A percentile compares a stretch with the other conserved stretches of the same genome.
Conservation (phyloP, 1,140 invertebrate species). For the Brachionus manjavacas region DNA sequence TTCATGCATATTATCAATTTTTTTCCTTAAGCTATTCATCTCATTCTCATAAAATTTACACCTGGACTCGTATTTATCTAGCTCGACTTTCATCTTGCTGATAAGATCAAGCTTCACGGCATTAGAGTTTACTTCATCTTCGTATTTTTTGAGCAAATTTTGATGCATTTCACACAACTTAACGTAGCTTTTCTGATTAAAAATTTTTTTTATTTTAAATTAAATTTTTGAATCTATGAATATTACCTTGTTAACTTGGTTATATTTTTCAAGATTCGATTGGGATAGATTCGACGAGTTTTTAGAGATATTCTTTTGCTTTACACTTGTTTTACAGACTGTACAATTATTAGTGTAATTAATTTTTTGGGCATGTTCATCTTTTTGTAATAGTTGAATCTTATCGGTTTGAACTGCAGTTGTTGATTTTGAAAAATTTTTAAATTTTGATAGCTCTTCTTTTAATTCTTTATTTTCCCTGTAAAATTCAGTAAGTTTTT, state of each 20-base stretch:
- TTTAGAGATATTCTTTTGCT: not conserved
- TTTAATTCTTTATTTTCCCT: conserved; percentile 33
- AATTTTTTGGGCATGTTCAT: not conserved
- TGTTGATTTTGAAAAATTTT: not conserved
- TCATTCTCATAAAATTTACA: not conserved
- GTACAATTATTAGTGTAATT: not conserved
- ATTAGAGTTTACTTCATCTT: conserved; percentile 36
- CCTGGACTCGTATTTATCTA: not conserved
- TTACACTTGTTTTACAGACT: not conserved
- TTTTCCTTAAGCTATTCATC: not conserved
- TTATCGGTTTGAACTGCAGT: not conserved
- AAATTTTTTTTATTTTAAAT: no score
- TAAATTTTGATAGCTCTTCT: not conserved
- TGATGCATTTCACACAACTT: conserved; percentile 38
- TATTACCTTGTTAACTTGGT: conserved; percentile 6
- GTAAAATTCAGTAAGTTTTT: conserved; percentile 28
- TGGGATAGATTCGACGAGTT: not conserved
- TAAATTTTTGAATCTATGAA: not conserved
- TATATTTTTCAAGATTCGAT: not conserved
- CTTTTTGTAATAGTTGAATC: not conserved
- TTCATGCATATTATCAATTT: not conserved
- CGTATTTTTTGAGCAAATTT: conserved; percentile 33
- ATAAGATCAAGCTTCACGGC: not conserved
- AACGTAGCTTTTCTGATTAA: conserved; percentile 31
- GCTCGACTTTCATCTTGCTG: conserved; percentile 30